Percentiles rank a stretch among this genome's conserved stretches.
phyloP scores from a whole-genome alignment of 2,113 vertebrate genomes.

The Aepyceros melampus region DNA sequence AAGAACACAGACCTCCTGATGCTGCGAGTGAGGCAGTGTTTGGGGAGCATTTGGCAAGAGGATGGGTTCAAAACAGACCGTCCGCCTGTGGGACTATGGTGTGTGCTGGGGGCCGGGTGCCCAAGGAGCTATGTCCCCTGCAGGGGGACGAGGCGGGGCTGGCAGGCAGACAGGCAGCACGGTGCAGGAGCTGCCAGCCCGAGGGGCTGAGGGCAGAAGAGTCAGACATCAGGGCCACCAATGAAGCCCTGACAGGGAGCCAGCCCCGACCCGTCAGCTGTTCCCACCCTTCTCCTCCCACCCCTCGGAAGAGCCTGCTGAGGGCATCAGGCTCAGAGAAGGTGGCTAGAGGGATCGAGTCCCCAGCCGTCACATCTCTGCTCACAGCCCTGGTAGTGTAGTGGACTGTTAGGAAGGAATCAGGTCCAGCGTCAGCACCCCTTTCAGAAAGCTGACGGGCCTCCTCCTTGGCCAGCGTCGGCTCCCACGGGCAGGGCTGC shows the following conservation, averaged over 20 bases:
- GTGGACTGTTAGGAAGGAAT: not conserved
- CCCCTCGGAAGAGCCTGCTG: not conserved
- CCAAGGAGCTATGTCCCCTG: no score
- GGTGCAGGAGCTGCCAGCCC: not conserved
- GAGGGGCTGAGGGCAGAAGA: not conserved
- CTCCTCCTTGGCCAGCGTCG: rapidly evolving
- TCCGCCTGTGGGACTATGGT: rapidly evolving
- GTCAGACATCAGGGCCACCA: not conserved
- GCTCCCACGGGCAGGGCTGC: not conserved
- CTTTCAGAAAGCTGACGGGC: not conserved
- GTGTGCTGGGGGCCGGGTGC: rapidly evolving
- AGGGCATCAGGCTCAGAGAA: not conserved
- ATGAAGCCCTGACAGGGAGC: not conserved
- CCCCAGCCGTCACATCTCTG: not conserved
- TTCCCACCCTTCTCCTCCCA: not conserved
- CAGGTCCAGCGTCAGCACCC: not conserved
- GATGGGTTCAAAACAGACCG: not conserved
- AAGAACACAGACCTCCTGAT: rapidly evolving
- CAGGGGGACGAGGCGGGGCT: not conserved
- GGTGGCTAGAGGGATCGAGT: not conserved
- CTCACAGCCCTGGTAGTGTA: rapidly evolving
- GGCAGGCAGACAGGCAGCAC: rapidly evolving
- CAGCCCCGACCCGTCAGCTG: not conserved
- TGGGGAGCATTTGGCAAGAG: rapidly evolving
- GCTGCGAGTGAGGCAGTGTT: rapidly evolving